Conservation (phyloP, 2,888 invertebrate genomes). For the Caprella mutica region DNA sequence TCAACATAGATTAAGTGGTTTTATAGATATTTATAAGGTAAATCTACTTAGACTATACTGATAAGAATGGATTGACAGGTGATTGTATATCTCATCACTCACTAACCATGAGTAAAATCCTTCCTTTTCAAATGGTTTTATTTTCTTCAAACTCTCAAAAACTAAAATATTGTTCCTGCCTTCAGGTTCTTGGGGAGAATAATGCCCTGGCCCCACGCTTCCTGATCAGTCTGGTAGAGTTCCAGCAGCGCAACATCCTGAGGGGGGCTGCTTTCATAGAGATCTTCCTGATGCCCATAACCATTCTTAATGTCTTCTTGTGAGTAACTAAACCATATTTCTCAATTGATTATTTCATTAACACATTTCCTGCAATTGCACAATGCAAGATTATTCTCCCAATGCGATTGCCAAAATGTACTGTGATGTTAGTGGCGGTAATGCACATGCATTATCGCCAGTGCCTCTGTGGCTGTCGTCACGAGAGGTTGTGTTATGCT, state of each 20-base stretch:
- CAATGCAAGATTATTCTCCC: too few relatives aligned
- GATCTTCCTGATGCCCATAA: conserved; percentile 55
- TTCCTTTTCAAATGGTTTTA: not conserved
- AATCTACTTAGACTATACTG: too few relatives aligned
- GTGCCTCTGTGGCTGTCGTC: too few relatives aligned
- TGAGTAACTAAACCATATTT: conserved; percentile 51
- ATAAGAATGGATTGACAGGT: too few relatives aligned
- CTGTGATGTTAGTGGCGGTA: too few relatives aligned
- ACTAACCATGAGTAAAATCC: not conserved
- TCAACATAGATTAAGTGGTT: too few relatives aligned
- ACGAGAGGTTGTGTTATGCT: too few relatives aligned
- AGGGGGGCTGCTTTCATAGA: conserved; percentile 85
- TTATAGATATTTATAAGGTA: not conserved
- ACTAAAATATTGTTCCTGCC: not conserved
- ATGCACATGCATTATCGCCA: too few relatives aligned
- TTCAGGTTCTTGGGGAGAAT: conserved; percentile 78
- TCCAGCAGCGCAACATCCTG: conserved; percentile 78
- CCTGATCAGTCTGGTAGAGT: conserved; percentile 74
- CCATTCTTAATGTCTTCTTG: conserved; percentile 56
- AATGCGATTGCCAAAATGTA: too few relatives aligned
- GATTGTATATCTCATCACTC: not conserved
- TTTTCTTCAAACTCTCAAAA: too few relatives aligned
- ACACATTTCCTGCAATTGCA: too few relatives aligned
- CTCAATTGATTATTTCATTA: too few relatives aligned
- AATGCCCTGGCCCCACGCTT: conserved; percentile 79